Base-by-base conservation (phyloP, 2,888 invertebrate species). In the Teleiodes luculella region DNA sequence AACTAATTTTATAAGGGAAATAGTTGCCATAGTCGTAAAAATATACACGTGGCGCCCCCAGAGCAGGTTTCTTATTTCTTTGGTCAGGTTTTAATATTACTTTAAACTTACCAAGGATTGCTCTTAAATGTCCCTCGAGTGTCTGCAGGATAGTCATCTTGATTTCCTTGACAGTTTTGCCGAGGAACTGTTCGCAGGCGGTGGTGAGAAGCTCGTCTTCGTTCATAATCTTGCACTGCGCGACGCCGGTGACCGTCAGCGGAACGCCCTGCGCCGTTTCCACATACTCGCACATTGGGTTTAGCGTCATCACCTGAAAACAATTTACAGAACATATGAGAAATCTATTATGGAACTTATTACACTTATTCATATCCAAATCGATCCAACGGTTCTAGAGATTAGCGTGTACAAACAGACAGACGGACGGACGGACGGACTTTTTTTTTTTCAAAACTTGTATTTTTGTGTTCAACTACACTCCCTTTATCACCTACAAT, bases 221-320 rank as follows among this genome's bases (percentile, higher is more conserved):
- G 83, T 97, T 97, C 97, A 98, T 99, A 72, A 98, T 96, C 91
- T 98, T 98, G 86, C 97, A 97, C 82, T 98, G 98, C 3, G 98
- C 98, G 24, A 98, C 98, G 1, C 98, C 98, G 3, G 98, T 98
- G 20, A 99, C 98, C 0, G 98, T 98, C 45, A 99, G 88, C 0
- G 98, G 98, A 0, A 97, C 97, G 45, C 97, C 97, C 76, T 97
- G 96, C 1, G 98, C 95, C 0, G 98, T 99, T 87, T 98, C 98
- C 60, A 98, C 98, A 85, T 93, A 95, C 80, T 98, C 98, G 84
- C 98, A 98, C 90, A 96, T 95, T 2, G 98, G 98, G 85, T 97
- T 98, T 66, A 98, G 87, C 8, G 98, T 98, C 98, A 98, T 98
- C 67, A 98, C 97, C 90, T 90, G 67, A 7, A 43, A 28, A 11